Evolutionary conservation across 2,797 vertebrate genomes (phyloP).

Genomic region (Poliocrania exsul): DNA sequence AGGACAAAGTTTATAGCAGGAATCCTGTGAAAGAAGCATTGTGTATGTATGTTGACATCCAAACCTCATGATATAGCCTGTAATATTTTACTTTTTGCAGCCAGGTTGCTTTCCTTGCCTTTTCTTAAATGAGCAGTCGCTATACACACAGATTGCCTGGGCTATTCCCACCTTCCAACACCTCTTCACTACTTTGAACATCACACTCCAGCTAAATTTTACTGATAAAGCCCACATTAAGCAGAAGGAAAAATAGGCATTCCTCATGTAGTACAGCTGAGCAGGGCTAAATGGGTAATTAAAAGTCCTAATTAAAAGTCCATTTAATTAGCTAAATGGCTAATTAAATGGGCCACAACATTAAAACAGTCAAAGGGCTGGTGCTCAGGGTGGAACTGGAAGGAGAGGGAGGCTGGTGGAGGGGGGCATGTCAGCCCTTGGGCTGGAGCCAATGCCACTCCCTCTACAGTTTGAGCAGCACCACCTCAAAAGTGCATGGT

Average conservation of each 20-base stretch:
- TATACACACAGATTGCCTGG: background rate
- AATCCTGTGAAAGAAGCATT: slow-evolving; percentile 41
- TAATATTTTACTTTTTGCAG: background rate
- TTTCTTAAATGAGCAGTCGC: background rate
- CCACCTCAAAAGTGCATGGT: background rate
- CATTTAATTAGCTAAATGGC: background rate
- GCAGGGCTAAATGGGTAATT: background rate
- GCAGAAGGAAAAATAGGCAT: background rate
- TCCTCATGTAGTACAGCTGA: background rate
- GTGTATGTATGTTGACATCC: background rate
- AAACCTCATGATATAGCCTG: background rate
- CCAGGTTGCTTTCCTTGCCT: background rate
- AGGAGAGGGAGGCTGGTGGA: background rate
- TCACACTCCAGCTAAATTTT: background rate
- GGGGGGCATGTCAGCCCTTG: rapidly evolving
- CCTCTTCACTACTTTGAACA: background rate
- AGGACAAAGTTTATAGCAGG: slow-evolving; percentile 30
- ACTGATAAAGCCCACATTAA: background rate
- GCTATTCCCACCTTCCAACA: background rate
- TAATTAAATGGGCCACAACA: background rate
- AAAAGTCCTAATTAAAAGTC: too few relatives aligned
- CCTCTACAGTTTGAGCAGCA: background rate
- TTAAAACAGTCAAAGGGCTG: background rate
- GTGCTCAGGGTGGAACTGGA: background rate
- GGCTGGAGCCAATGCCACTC: background rate